Base-by-base conservation (phyloP, 2,888 invertebrate genomes). In the Dicranocentrus wangi region DNA sequence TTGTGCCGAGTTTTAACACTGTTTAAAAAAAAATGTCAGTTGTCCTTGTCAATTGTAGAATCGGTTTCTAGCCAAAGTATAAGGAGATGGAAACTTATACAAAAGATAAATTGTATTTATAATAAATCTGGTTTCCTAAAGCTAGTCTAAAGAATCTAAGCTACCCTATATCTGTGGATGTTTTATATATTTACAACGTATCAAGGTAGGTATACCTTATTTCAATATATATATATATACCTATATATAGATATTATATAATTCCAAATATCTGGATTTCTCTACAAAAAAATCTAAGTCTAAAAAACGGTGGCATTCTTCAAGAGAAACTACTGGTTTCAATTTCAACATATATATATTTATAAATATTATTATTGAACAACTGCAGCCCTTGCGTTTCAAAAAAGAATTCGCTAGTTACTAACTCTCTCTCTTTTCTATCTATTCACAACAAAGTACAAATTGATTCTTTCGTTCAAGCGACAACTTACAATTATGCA, bases 301-400 rank as follows among this genome's bases (percentile, higher is more conserved):
- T 55, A 70, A 78, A n/a, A 60, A 71, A 78, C 78, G 78, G 78
- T 78, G 78, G 78, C 78, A 78, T 78, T 66, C 10, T 63, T 13
- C 65, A 65, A 42, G 47, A 39, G n/a, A 60, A 42, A 47, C 43
- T 27, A 47, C 19, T 51, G 51, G 66, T 39, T 70, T 51, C 51
- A 70, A 10, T n/a, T n/a, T n/a, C n/a, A n/a, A n/a, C n/a, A n/a
- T 77, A 68, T 76, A 66, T 39, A 58, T 65, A n/a, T 39, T 75
- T 58, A 53, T 58, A 70, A 42, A 60, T 78, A 65, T n/a, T 68
- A 68, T 27, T 42, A 51, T 42, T 73, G 79, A 79, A 72, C 72
- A 72, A 68, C 79, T 68, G 63, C 47, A 63, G 27, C 28, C 23
- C 77, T 78, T 79, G 61, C 60, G 47, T 60, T 42, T 61, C 43